Evolutionary conservation across 2,797 vertebrate genomes (phyloP), one percentile per base, ranked within the genome.

Genomic region (Coluber constrictor): DNA sequence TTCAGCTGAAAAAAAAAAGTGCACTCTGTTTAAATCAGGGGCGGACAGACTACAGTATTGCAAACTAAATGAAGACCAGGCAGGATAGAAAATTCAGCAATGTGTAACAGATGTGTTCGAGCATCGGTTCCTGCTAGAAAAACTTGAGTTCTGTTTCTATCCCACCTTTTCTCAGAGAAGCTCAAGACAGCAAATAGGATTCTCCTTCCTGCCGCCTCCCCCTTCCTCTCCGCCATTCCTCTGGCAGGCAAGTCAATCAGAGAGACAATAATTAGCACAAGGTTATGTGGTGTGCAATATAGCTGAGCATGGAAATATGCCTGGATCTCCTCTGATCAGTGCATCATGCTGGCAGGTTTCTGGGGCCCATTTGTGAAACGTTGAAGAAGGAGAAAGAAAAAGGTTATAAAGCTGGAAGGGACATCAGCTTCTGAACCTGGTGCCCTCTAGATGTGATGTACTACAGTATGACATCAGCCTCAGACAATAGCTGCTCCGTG

Each of bases 41-140:
- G 90, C 10, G 25, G 90, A 59, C 37, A 43, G 56, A 47, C 37
- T 29, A 37, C 66, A 74, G n/a, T 18, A 16, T n/a, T 60, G 90
- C 90, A 91, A 29, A 59, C 37, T 91, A 83, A 86, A 86, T 91
- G 74, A 91, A 86, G 54, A 74, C n/a, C 90, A 90, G 70, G 59
- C 54, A 54, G 89, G 23, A 56, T 55, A 90, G 90, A 61, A 47
- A 89, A 27, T 79, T 74, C 51, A 79, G 54, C n/a, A 90, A 79
- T 90, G 66, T 32, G 18, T 9, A 90, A 79, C 90, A 90, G 90
- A 90, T 79, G 55, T 79, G 66, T 57, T 57, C 23, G 27, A 70
- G 54, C 54, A 79, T 56, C 23, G 25, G 16, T 57, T 74, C n/a
- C 37, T 43, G 90, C 54, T 25, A 57, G 90, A 23, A 37, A 32